Conservation (phyloP, 53 echinoderm and acorn worm genomes). For the Stichopus horrens region DNA sequence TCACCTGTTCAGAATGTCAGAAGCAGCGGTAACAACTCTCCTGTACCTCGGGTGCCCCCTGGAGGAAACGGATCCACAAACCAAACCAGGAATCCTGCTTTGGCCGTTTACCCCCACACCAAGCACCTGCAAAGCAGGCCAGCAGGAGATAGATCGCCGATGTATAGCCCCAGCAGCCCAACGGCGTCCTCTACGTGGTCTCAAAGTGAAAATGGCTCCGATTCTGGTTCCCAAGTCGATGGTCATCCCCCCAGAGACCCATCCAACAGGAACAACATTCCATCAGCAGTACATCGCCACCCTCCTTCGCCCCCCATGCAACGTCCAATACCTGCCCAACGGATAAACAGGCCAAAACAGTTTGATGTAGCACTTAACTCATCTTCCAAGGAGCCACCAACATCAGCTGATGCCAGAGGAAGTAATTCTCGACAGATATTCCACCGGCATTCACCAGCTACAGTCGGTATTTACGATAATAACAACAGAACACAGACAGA, state of each 20-base stretch:
- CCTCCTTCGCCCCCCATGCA: constrained; percentile 41
- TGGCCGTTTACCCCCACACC: constrained; percentile 64
- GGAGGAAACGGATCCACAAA: neutral
- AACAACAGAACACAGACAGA: constrained; percentile 54
- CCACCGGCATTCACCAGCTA: constrained; percentile 67
- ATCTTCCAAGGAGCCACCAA: constrained; percentile 10
- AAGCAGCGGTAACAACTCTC: constrained; percentile 26
- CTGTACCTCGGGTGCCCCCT: constrained; percentile 41
- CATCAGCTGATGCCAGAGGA: neutral
- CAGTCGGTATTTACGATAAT: constrained; percentile 74
- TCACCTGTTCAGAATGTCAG: constrained; percentile 26
- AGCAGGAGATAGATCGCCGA: constrained; percentile 76
- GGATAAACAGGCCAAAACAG: neutral
- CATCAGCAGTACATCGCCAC: neutral
- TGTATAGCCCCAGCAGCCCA: constrained; percentile 72
- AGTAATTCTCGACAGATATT: constrained; percentile 45
- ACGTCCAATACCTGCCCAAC: constrained; percentile 41
- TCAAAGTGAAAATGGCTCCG: neutral
- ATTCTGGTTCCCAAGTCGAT: constrained; percentile 26
- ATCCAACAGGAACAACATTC: constrained; percentile 4
- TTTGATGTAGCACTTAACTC: constrained; percentile 4
- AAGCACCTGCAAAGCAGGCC: constrained; percentile 64
- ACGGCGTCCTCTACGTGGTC: constrained; percentile 24
- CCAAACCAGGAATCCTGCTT: constrained; percentile 54
- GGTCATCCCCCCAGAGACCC: constrained; percentile 11